Evolutionary conservation across 2,888 invertebrate species (phyloP).

Genomic region (Chironomus tentans): DNA sequence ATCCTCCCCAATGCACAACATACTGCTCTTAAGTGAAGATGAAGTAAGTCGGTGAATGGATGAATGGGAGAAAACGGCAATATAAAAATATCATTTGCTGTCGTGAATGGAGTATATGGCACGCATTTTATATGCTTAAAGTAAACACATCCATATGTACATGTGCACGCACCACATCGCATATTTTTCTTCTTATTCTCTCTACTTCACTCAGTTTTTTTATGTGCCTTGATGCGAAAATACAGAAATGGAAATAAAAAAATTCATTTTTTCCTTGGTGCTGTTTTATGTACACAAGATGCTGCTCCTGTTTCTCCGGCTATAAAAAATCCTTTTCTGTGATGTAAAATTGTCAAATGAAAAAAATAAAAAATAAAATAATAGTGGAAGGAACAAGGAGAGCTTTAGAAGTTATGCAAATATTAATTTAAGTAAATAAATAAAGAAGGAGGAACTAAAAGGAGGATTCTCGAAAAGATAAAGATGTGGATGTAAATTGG

Average conservation of each 20-base stretch:
- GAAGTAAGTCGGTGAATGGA: neutral
- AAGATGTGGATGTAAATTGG: too few species aligned
- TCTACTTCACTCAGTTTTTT: neutral
- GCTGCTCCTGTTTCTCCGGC: neutral
- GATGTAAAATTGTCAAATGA: neutral
- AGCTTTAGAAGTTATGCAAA: too few species aligned
- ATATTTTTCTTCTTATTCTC: too few species aligned
- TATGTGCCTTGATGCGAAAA: neutral
- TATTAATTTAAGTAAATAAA: too few species aligned
- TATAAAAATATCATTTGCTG: constrained; percentile 10
- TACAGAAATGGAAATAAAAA: neutral
- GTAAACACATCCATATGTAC: neutral
- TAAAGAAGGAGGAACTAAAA: too few species aligned
- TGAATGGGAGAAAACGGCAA: neutral
- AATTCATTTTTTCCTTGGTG: neutral
- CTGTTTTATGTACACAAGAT: neutral
- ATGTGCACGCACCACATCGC: too few species aligned
- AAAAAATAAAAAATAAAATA: too few species aligned
- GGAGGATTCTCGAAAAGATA: too few species aligned
- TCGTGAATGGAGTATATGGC: neutral
- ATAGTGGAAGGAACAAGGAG: too few species aligned
- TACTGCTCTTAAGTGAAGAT: neutral
- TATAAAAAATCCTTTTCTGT: neutral
- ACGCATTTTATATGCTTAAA: constrained; percentile 1
- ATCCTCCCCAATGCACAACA: neutral